phyloP scores from a whole-genome alignment of 2,113 vertebrate genomes.

The Pseudorectes ferrugineus region DNA sequence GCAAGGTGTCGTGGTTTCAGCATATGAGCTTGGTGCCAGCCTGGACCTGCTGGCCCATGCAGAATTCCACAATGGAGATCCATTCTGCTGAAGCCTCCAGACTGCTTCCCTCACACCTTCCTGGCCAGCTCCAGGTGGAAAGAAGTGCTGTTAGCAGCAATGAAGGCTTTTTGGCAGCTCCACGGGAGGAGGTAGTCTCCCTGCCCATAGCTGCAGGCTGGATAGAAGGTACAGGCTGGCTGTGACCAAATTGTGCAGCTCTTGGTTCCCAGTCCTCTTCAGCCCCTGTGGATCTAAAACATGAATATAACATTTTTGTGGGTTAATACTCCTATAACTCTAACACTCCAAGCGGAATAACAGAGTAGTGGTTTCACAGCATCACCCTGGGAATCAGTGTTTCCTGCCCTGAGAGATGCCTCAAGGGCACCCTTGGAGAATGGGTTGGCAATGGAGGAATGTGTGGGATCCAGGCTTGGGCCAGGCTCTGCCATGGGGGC shows the following conservation, averaged over 20 bases:
- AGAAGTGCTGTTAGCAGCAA: not conserved
- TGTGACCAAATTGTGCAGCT: not conserved
- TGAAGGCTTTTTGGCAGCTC: not conserved
- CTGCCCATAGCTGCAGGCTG: not conserved
- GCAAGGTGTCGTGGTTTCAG: fast-evolving
- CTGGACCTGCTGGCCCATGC: not conserved
- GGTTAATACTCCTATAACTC: not conserved
- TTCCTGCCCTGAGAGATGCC: not conserved
- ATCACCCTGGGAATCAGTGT: too few species aligned
- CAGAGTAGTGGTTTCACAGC: not conserved
- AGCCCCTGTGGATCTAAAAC: not conserved
- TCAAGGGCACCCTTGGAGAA: not conserved
- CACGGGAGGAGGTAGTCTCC: not conserved
- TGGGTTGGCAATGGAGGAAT: fast-evolving
- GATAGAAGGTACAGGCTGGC: not conserved
- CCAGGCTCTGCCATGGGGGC: not conserved
- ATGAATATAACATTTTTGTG: not conserved
- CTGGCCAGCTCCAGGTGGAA: not conserved
- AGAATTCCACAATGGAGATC: not conserved
- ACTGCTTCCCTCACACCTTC: not conserved
- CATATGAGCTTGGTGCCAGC: not conserved
- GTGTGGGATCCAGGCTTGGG: not conserved
- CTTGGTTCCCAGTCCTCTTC: not conserved
- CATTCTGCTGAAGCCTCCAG: not conserved
- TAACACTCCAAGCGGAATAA: not conserved